phyloP scores from a whole-genome alignment of 2,797 vertebrate genomes.

The Sebastes hopkinsi region DNA sequence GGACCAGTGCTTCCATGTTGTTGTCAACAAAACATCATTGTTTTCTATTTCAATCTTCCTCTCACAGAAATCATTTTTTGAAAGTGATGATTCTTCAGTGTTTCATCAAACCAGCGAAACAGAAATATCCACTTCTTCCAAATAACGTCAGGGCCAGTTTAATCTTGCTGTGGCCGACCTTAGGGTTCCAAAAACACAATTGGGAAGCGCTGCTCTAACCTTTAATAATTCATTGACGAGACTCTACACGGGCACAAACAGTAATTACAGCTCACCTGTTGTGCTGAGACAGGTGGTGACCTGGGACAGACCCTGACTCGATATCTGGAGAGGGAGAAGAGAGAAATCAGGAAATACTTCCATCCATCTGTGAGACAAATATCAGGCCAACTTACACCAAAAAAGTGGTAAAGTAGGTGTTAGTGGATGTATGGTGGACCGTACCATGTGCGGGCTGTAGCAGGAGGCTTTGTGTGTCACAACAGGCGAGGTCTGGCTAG shows the following conservation, averaged over 20 bases:
- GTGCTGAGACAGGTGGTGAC: slow-evolving; percentile 91
- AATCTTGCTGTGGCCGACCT: slow-evolving; percentile 43
- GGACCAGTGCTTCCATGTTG: slow-evolving; percentile 32
- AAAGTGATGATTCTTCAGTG: slow-evolving; percentile 38
- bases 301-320: slow-evolving; percentile 85
- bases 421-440: neutral
- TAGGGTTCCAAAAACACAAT: slow-evolving; percentile 18
- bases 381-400: neutral
- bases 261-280: slow-evolving; percentile 84
- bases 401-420: neutral
- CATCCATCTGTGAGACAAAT: slow-evolving; percentile 3
- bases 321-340: slow-evolving; percentile 71
- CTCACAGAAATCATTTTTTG: slow-evolving; percentile 32
- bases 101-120: slow-evolving; percentile 47
- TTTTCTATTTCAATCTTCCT: slow-evolving; percentile 52
- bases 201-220: slow-evolving; percentile 11
- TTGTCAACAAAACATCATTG: slow-evolving; percentile 54
- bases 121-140: slow-evolving; percentile 41
- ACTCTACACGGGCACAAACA: slow-evolving; percentile 26
- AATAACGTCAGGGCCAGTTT: slow-evolving; percentile 52
- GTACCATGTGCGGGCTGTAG: slow-evolving; percentile 91
- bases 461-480: slow-evolving; percentile 84
- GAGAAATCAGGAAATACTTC: slow-evolving; percentile 18
- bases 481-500: slow-evolving; percentile 80
- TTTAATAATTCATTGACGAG: slow-evolving; percentile 58